Evolutionary conservation across 2,113 vertebrate genomes (phyloP).

Genomic region (Chloroceryle aenea): DNA sequence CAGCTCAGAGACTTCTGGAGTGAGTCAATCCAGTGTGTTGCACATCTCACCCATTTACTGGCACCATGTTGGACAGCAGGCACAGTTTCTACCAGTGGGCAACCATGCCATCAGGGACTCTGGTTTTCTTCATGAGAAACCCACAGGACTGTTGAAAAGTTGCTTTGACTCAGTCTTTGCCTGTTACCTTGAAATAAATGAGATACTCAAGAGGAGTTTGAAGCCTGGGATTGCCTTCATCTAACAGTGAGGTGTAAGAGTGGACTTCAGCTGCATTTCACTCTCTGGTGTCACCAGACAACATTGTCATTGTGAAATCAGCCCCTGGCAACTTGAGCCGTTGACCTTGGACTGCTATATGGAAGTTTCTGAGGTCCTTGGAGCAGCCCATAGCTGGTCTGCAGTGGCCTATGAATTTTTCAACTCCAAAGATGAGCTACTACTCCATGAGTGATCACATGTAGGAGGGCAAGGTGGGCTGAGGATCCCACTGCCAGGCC

Average conservation of each 20-base stretch:
- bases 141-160: not conserved
- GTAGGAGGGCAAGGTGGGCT: not conserved
- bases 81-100: not conserved
- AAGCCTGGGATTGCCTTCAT: not conserved
- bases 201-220: accelerated
- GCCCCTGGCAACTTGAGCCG: not conserved
- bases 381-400: not conserved
- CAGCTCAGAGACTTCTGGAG: not conserved
- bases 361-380: not conserved
- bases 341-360: not conserved
- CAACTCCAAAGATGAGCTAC: not conserved
- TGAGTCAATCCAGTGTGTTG: not conserved
- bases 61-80: accelerated
- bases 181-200: not conserved
- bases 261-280: not conserved
- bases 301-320: not conserved
- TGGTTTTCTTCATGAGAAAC: not conserved
- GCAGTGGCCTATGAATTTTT: not conserved
- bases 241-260: not conserved
- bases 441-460: accelerated
- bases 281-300: not conserved
- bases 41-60: not conserved
- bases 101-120: not conserved
- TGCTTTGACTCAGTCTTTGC: not conserved
- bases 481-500: not conserved